A percentile compares a stretch with the other conserved stretches of the same genome.
Conservation (phyloP, 35 echinoderm and acorn worm species). For the Lytechinus pictus region DNA sequence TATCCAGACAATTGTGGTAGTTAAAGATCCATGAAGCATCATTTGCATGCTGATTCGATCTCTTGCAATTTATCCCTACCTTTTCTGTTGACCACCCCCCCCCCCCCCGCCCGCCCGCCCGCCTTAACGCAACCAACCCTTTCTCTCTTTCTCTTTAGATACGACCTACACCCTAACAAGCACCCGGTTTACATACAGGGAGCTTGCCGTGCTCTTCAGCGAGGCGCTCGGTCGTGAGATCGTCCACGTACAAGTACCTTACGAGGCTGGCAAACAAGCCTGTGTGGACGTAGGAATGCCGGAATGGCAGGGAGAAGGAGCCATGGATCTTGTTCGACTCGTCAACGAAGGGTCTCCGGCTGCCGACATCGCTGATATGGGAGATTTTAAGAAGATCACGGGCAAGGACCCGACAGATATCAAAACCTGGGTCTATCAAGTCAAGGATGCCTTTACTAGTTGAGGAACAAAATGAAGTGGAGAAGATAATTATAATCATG, state of each 20-base stretch:
- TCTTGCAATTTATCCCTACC: too few species aligned
- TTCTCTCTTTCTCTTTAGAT: background rate
- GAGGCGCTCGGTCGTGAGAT: slow-evolving; percentile 41
- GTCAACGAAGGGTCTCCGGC: slow-evolving; percentile 43
- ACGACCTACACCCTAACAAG: slow-evolving; percentile 42
- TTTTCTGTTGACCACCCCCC: background rate
- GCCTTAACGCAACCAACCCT: background rate
- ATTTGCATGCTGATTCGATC: too few species aligned
- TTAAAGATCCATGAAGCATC: too few species aligned
- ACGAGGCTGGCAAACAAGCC: slow-evolving; percentile 35
- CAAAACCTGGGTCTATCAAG: background rate
- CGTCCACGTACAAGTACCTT: background rate
- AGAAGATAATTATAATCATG: too few species aligned
- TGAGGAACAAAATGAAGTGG: background rate
- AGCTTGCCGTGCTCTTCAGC: slow-evolving; percentile 6
- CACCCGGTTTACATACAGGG: background rate
- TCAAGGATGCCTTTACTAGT: background rate
- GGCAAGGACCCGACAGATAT: slow-evolving; percentile 43
- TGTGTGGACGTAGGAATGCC: background rate
- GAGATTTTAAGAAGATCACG: slow-evolving; percentile 57
- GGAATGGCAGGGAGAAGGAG: slow-evolving; percentile 50
- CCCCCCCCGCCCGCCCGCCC: background rate
- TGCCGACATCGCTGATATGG: slow-evolving; percentile 25
- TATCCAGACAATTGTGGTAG: too few species aligned
- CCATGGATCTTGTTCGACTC: slow-evolving; percentile 36